These are phyloP conservation scores for Chionodraco myersi DNA, from an alignment of 2,113 vertebrate species.

Conservation along the genomic window DNA sequence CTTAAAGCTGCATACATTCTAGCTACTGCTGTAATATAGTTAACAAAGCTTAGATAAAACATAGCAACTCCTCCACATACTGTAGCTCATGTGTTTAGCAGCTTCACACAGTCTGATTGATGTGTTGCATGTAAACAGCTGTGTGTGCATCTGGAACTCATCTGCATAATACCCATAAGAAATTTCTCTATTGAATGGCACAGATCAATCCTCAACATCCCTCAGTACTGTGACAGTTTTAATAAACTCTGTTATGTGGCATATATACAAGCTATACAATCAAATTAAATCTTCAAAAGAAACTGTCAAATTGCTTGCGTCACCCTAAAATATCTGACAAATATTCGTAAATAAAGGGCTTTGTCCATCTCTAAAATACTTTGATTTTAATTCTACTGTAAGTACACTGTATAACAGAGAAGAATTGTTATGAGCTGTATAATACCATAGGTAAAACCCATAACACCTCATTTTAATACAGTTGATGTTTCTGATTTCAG, in stretches of 20 bases:
- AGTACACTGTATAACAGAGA: no score
- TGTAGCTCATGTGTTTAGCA: constrained; percentile 1
- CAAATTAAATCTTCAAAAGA: no score
- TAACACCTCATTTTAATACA: no score
- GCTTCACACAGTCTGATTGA: constrained; percentile 24
- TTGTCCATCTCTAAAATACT: no score
- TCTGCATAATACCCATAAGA: constrained; percentile 43
- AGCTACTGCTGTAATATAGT: neutral
- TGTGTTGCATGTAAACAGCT: constrained; percentile 46
- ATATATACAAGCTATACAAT: neutral
- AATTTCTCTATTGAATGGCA: constrained; percentile 23
- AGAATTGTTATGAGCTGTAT: neutral
- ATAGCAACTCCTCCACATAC: neutral
- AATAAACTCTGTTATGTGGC: neutral
- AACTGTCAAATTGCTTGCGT: neutral
- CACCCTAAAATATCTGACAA: neutral
- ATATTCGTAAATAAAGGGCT: neutral
- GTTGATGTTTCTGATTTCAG: no score
- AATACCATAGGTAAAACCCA: neutral
- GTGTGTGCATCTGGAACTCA: constrained; percentile 44
- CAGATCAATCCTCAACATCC: constrained; percentile 5
- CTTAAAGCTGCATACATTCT: neutral
- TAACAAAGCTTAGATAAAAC: neutral
- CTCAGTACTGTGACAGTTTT: neutral
- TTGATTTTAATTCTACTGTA: neutral